These are phyloP conservation scores for Zeugodacus cucurbitae DNA, from an alignment of 1,140 invertebrate genomes.

Conservation along the genomic window DNA sequence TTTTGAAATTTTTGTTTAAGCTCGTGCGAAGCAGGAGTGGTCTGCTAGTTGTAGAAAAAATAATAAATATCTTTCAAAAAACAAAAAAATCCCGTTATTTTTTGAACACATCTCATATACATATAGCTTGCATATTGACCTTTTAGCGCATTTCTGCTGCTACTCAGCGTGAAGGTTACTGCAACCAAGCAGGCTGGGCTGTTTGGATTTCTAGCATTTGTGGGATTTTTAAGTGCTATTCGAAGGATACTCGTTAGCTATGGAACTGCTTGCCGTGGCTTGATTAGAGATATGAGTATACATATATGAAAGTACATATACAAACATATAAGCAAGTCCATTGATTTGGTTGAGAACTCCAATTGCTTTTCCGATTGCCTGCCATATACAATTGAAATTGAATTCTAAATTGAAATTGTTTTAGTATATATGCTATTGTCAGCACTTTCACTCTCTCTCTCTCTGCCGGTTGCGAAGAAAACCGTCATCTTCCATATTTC, in stretches of 20 bases:
- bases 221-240: background rate
- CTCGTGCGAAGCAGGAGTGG: too few relatives aligned
- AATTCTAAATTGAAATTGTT: constrained; percentile 29
- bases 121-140: constrained; percentile 16
- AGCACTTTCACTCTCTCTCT: background rate
- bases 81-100: too few relatives aligned
- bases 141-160: background rate
- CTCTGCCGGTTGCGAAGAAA: background rate
- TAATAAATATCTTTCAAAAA: too few relatives aligned
- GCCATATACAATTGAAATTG: background rate
- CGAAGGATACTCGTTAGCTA: background rate
- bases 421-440: background rate
- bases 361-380: background rate
- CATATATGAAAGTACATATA: background rate
- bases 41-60: too few relatives aligned
- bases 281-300: background rate
- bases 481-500: background rate
- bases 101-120: too few relatives aligned
- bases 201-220: background rate
- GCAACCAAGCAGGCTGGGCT: too few relatives aligned
- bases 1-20: too few relatives aligned
- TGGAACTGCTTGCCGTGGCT: background rate
- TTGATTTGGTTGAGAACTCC: background rate
- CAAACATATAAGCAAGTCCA: background rate
- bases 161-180: background rate